Base-by-base conservation (phyloP, 1,140 invertebrate species). In the Bombus pyrosoma region DNA sequence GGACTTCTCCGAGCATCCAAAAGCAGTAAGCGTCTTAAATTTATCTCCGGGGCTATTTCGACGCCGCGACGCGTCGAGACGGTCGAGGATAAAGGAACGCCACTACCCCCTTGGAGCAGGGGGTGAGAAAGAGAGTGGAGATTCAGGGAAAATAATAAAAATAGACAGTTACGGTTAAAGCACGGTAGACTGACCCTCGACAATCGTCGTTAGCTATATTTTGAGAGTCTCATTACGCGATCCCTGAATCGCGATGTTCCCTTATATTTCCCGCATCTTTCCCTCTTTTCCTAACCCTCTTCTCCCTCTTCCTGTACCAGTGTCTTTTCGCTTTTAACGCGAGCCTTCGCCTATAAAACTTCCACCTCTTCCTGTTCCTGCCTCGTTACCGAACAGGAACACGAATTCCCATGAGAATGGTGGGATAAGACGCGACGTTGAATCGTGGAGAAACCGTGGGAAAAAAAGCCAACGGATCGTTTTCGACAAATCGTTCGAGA, bases 1-100 rank as follows among this genome's bases (percentile, higher is more conserved):
- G 47, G 18, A 53, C 37, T 72, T 81, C n/a, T 93, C 91, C 91
- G 93, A 92, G 91, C 92, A 95, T 95, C 93, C 93, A 92, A 93
- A 94, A 93, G 92, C 93, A 93, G 92, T 94, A 93, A 94, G 93
- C 92, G 92, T 92, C 92, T 93, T 91, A 93, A 95, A 95, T 95
- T 94, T 95, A 94, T 95, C 92, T 92, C 87, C 89, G 39, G 28
- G 88, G 88, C 92, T 91, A 92, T 94, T 93, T 90, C 86, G 87
- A 87, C 90, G 88, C 80, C 89, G 89, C 75, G 85, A 86, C 81
- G 82, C 82, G 75, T 83, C 89, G 77, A 68, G 84, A 41, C 72
- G 77, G 64, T 57, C 84, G 84, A 85, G 71, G 59, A 66, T 74
- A 87, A 91, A 89, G 88, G 77, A 86, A 89, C 85, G 8, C 39